Conservation (phyloP, 2,888 invertebrate genomes). For the Gastrophysa polygoni region DNA sequence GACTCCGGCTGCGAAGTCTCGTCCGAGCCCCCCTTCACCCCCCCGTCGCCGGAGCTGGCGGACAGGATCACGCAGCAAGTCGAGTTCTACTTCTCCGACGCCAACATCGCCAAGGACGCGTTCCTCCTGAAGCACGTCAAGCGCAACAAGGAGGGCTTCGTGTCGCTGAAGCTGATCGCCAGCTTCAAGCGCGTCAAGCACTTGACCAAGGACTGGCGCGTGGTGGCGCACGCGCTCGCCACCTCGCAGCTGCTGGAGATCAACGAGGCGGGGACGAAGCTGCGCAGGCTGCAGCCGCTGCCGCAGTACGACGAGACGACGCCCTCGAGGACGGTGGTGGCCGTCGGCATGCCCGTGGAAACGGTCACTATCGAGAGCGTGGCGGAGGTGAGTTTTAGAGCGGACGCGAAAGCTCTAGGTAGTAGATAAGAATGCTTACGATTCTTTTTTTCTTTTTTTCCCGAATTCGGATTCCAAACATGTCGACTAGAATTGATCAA, state of each 20-base stretch:
- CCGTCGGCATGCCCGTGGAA: slow-evolving; percentile 82
- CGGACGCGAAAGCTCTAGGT: too few relatives aligned
- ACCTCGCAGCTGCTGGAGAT: slow-evolving; percentile 82
- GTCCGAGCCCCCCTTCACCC: slow-evolving; percentile 67
- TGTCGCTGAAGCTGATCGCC: slow-evolving; percentile 91
- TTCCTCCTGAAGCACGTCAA: slow-evolving; percentile 94
- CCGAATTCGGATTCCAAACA: too few relatives aligned
- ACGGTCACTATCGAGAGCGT: slow-evolving; percentile 87
- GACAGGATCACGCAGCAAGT: slow-evolving; percentile 85
- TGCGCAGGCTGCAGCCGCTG: slow-evolving; percentile 82
- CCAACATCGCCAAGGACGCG: slow-evolving; percentile 93
- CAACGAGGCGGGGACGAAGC: slow-evolving; percentile 89
- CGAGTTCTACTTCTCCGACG: slow-evolving; percentile 95
- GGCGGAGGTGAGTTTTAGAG: too few relatives aligned
- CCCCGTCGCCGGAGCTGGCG: slow-evolving; percentile 78
- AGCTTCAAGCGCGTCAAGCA: slow-evolving; percentile 95
- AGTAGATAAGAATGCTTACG: too few relatives aligned
- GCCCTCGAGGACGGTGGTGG: slow-evolving; percentile 89
- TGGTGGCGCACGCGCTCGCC: slow-evolving; percentile 84
- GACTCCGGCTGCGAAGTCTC: slow-evolving; percentile 74
- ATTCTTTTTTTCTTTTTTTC: too few relatives aligned
- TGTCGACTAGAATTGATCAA: too few relatives aligned
- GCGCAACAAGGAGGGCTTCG: slow-evolving; percentile 94
- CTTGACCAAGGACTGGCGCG: slow-evolving; percentile 91
- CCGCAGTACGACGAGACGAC: slow-evolving; percentile 92